Conservation (phyloP, 2,113 vertebrate genomes). For the Abramis brama region DNA sequence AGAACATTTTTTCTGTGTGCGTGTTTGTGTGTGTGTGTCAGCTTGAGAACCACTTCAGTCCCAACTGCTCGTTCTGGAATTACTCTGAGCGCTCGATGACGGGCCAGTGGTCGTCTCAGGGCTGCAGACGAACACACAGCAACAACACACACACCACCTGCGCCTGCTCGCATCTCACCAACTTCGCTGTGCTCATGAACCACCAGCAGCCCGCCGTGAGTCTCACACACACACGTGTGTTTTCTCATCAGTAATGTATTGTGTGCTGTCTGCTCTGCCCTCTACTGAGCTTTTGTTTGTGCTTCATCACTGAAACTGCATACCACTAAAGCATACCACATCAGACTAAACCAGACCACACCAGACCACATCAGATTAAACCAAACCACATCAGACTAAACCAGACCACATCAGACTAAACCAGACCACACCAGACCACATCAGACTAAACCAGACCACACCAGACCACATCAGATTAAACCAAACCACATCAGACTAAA, state of each 20-base stretch:
- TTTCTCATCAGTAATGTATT: too few relatives aligned
- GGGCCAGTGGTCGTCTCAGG: slow-evolving; percentile 92
- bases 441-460: not conserved
- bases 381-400: not conserved
- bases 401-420: not conserved
- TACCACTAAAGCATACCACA: too few relatives aligned
- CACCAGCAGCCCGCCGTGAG: slow-evolving; percentile 85
- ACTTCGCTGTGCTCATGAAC: slow-evolving; percentile 92
- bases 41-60: slow-evolving; percentile 91
- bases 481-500: too few relatives aligned
- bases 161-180: slow-evolving; percentile 94
- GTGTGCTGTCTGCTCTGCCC: too few relatives aligned
- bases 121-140: slow-evolving; percentile 87
- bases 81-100: slow-evolving; percentile 86
- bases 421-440: not conserved
- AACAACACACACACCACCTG: slow-evolving; percentile 95
- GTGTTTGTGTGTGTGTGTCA: slow-evolving; percentile 58
- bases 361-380: not conserved
- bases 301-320: too few relatives aligned
- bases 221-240: slow-evolving; percentile 28
- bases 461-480: not conserved
- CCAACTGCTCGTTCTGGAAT: slow-evolving; percentile 96
- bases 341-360: too few relatives aligned
- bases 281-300: too few relatives aligned
- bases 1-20: not conserved